Base-by-base conservation (phyloP, 2,113 vertebrate genomes). In the Nymphicus hollandicus region DNA sequence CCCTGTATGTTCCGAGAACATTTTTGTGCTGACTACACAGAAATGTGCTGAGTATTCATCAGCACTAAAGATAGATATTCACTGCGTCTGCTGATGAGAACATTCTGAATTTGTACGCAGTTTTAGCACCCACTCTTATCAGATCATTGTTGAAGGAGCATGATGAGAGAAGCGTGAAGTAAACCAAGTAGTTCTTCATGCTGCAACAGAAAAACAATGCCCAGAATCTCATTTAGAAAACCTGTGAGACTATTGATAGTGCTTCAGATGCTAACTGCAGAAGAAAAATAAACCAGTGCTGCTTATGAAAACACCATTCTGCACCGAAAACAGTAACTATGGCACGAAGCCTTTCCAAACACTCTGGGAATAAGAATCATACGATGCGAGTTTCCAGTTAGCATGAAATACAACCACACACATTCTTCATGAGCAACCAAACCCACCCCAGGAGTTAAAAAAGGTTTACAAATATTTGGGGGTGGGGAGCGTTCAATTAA, bases 51-150 rank as follows among this genome's bases (percentile, higher is more conserved):
- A 92, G 88, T 86, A 64, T 78, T 96, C 69, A 68, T 49, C 84
- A 81, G 70, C 91, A 89, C 93, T 96, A 96, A 96, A 95, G 86
- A 96, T 93, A 95, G 95, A 94, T 64, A 78, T 86, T 88, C 95
- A 71, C 86, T 92, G 88, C 2, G 8, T 81, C 91, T 93, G 95
- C 95, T 84, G 90, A 95, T 92, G 82, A 89, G 90, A 94, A 95
- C 93, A 76, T 84, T 90, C 91, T 89, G 80, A 93, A 93, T 94
- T 52, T 64, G 80, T 86, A 52, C 29, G 92, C 92, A 72, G 90
- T 91, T 96, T 81, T 86, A 92, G 92, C 90, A 94, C 69, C 88
- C 77, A 55, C 81, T 96, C 83, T 68, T 76, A 95, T 89, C 92
- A 89, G 88, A 95, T 84, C 83, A 79, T 44, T 93, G 93, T 33